Conservation (phyloP, 2,113 vertebrate species). For the Poicephalus meyeri region DNA sequence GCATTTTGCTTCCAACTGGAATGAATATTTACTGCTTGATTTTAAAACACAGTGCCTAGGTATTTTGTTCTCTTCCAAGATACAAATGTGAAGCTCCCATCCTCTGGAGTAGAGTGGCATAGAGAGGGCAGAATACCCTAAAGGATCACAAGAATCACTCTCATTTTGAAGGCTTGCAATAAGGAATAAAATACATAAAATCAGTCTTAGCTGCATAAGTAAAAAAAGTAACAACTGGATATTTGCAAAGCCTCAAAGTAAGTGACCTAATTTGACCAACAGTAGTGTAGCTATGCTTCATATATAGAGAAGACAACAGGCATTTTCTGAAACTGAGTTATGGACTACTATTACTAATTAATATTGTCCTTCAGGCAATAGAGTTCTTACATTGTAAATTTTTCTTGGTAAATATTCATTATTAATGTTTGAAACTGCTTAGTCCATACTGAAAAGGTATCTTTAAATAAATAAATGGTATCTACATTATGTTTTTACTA, state of each 20-base stretch:
- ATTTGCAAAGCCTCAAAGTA: slow-evolving; percentile 76
- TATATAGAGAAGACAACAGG: neutral
- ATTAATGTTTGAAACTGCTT: slow-evolving; percentile 66
- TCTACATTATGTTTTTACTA: slow-evolving; percentile 20
- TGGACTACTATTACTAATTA: slow-evolving; percentile 65
- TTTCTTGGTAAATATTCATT: slow-evolving; percentile 65
- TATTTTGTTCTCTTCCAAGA: neutral
- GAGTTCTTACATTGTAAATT: slow-evolving; percentile 36
- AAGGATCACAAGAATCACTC: neutral
- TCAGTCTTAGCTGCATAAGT: slow-evolving; percentile 59
- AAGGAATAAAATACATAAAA: slow-evolving; percentile 58
- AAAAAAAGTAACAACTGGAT: slow-evolving; percentile 76
- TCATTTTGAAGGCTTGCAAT: slow-evolving; percentile 65
- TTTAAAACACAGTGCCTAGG: slow-evolving; percentile 2
- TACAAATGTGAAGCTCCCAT: neutral
- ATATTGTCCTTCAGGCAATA: slow-evolving; percentile 64
- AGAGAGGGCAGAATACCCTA: neutral
- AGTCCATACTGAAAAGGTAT: slow-evolving; percentile 12
- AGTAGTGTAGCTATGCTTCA: slow-evolving; percentile 15
- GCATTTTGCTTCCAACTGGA: neutral
- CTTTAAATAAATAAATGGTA: slow-evolving; percentile 52
- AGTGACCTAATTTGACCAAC: slow-evolving; percentile 77
- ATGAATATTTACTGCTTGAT: slow-evolving; percentile 18
- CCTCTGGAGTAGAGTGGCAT: neutral
- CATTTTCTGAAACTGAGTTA: slow-evolving; percentile 58